Base-by-base conservation (phyloP, 2,888 invertebrate species). In the Alcis repandata region DNA sequence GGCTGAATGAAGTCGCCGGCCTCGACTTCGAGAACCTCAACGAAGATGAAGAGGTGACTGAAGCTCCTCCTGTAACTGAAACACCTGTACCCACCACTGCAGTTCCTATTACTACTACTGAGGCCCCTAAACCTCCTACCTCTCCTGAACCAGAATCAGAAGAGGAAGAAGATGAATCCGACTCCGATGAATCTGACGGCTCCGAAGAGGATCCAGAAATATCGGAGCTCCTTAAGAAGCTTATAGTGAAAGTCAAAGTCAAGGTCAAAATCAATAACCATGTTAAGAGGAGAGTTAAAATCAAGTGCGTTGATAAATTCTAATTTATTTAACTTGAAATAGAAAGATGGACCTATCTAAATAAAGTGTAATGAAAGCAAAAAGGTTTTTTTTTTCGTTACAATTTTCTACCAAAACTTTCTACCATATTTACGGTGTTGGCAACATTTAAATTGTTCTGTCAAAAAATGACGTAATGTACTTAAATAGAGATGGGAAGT, bases 201-300 rank as follows among this genome's bases (percentile, higher is more conserved):
- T 54, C 41, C 1, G 86, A 85, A 61, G 84, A 85, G 10, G 86
- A 86, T 20, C 78, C 79, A 1, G 85, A 90, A 46, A 41, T 86
- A 4, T 77, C 83, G 0, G 79, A 91, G 36, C 74, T 90, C 8
- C 74, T 90, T 15, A 92, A 92, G 73, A 86, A 82, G 51, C 77
- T 92, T 40, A 84, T 90, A 74, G 86, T 92, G 0, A 83, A 85
- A 70, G 91, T 92, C 15, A 89, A 89, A 68, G 91, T 92, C 22
- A 89, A 87, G 68, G 89, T 92, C 41, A 83, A 79, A 52, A 63
- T 92, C 61, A 88, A 84, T 69, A 91, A 78, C 64, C 79, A 79
- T 36, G 78, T 77, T 6, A 82, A 81, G 66, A 80, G 80, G 40
- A 76, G 81, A 49, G 52, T 76, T 4, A 71, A 73, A 40, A 66